Evolutionary conservation across 2,113 vertebrate genomes (phyloP).

Genomic region (Mastomys coucha): DNA sequence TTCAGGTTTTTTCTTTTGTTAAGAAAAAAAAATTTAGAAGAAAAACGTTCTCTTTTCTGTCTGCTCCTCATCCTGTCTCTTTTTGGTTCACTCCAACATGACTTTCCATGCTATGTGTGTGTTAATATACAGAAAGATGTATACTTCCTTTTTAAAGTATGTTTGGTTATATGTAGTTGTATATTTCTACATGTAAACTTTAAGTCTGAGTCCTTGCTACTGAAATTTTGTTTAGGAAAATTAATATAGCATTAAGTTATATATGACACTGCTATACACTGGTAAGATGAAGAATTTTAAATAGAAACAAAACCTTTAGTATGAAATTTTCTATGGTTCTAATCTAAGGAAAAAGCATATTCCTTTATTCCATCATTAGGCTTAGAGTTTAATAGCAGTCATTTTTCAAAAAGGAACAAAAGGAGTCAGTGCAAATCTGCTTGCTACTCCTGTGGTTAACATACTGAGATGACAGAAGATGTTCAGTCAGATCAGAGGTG

Average conservation of each 20-base stretch:
- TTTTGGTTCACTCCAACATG: neutral
- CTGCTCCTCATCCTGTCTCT: neutral
- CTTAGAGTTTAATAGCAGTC: neutral
- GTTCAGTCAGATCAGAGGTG: neutral
- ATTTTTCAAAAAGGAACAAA: neutral
- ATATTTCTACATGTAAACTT: neutral
- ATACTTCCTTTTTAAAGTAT: slow-evolving; percentile 30
- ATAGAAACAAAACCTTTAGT: neutral
- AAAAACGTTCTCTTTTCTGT: neutral
- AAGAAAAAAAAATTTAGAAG: neutral
- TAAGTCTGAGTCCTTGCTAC: neutral
- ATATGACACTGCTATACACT: neutral
- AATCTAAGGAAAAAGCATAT: slow-evolving; percentile 17
- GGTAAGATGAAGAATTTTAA: slow-evolving; percentile 11
- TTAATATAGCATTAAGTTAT: neutral
- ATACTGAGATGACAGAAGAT: neutral
- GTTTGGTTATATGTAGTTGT: neutral
- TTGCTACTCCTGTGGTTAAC: neutral
- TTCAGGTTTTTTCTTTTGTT: neutral
- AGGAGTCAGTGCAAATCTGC: neutral
- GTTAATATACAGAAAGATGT: neutral
- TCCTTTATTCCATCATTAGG: neutral
- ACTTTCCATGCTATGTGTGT: neutral
- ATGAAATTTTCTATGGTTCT: neutral
- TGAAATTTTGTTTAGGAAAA: slow-evolving; percentile 53